A percentile compares a stretch with the other conserved stretches of the same genome.
Evolutionary conservation across 2,797 vertebrate species (phyloP).

Genomic region (Takifugu rubripes): DNA sequence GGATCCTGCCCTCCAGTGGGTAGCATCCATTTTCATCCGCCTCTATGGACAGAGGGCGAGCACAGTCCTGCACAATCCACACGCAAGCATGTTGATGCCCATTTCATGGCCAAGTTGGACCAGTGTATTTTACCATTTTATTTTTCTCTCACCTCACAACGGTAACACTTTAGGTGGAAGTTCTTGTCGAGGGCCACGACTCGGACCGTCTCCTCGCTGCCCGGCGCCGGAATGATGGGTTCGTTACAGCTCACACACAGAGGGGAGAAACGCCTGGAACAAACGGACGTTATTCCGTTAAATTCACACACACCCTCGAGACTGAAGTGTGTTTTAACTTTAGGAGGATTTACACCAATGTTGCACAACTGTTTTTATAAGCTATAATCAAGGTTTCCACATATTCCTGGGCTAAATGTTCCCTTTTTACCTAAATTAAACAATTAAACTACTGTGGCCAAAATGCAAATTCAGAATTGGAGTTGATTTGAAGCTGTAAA

Average conservation of each 20-base stretch:
- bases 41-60: slow-evolving; percentile 90
- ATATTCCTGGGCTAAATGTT: no score
- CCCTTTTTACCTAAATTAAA: no score
- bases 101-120: no score
- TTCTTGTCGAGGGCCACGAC: slow-evolving; percentile 97
- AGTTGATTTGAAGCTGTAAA: no score
- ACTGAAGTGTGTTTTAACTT: no score
- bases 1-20: slow-evolving; percentile 89
- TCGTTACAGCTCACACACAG: slow-evolving; percentile 92
- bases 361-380: no score
- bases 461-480: no score
- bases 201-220: slow-evolving; percentile 91
- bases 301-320: not conserved
- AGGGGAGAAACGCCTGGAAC: slow-evolving; percentile 87
- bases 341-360: no score
- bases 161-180: slow-evolving; percentile 98
- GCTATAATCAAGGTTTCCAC: no score
- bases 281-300: not conserved
- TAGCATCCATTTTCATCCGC: slow-evolving; percentile 95
- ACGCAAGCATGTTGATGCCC: not conserved
- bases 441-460: no score
- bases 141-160: slow-evolving; percentile 84
- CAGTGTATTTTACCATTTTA: fast-evolving
- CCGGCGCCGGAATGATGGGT: slow-evolving; percentile 92
- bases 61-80: slow-evolving; percentile 80